Conservation (phyloP, 2,888 invertebrate genomes). For the Margaritifera margaritifera region DNA sequence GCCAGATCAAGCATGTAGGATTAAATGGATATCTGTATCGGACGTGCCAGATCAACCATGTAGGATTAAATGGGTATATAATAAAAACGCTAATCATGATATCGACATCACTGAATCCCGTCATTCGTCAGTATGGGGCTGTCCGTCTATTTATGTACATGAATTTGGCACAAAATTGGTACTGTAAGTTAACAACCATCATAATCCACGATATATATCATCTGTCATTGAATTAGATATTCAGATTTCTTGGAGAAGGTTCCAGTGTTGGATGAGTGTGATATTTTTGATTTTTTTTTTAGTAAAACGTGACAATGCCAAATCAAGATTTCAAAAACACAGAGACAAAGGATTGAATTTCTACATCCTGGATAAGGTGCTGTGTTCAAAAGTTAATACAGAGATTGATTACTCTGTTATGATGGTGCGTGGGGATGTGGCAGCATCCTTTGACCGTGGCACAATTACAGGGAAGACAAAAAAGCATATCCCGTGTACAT, state of each 20-base stretch:
- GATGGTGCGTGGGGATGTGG: not conserved
- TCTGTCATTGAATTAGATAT: not conserved
- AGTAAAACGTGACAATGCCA: conserved; percentile 1
- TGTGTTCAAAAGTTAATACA: conserved; percentile 1
- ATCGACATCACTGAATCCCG: too few relatives aligned
- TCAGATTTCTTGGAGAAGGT: conserved; percentile 6
- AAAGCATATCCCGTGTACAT: conserved; percentile 1
- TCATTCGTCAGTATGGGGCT: too few relatives aligned
- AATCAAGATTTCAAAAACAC: not conserved
- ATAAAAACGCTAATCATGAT: too few relatives aligned
- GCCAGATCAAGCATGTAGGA: too few relatives aligned
- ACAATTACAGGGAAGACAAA: not conserved
- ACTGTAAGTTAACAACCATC: too few relatives aligned
- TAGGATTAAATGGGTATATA: too few relatives aligned
- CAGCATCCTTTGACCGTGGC: conserved; percentile 1
- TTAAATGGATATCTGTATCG: too few relatives aligned
- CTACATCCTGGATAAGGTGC: not conserved
- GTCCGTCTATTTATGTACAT: too few relatives aligned
- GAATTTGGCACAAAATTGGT: too few relatives aligned
- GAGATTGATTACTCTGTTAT: not conserved
- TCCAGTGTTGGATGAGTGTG: not conserved
- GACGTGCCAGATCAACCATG: too few relatives aligned
- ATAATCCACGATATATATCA: too few relatives aligned
- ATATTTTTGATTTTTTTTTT: not conserved
- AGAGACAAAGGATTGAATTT: conserved; percentile 5